Evolutionary conservation across 2,113 vertebrate genomes (phyloP).

Genomic region (Anoplopoma fimbria): DNA sequence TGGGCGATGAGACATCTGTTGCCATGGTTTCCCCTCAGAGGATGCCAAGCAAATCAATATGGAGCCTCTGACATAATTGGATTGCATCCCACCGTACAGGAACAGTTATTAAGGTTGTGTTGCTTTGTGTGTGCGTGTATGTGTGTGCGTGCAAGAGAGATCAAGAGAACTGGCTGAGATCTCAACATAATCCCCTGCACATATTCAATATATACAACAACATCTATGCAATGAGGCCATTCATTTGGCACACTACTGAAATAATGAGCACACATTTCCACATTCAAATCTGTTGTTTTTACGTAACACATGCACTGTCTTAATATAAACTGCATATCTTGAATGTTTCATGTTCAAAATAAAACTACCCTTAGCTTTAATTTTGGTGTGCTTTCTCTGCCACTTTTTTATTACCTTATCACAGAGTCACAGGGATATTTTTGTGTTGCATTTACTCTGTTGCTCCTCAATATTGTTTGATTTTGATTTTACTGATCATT

Average conservation of each 20-base stretch:
- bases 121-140: neutral
- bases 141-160: neutral
- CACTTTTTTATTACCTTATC: conserved; percentile 7
- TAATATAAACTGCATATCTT: neutral
- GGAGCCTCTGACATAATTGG: conserved; percentile 75
- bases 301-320: neutral
- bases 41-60: conserved; percentile 71
- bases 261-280: conserved; percentile 1
- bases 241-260: neutral
- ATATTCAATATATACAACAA: conserved; percentile 28
- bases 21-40: conserved; percentile 79
- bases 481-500: neutral
- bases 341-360: neutral
- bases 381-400: neutral
- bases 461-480: neutral
- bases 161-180: neutral
- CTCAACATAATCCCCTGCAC: conserved; percentile 4
- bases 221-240: conserved; percentile 12
- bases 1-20: conserved; percentile 77
- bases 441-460: neutral
- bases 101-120: conserved; percentile 46
- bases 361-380: neutral
- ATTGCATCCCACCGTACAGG: conserved; percentile 61
- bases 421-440: neutral
- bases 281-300: neutral